Evolutionary conservation across 2,888 invertebrate genomes (phyloP), one percentile per base, ranked within the genome.

Genomic region (Drosophila kambysellisi): DNA sequence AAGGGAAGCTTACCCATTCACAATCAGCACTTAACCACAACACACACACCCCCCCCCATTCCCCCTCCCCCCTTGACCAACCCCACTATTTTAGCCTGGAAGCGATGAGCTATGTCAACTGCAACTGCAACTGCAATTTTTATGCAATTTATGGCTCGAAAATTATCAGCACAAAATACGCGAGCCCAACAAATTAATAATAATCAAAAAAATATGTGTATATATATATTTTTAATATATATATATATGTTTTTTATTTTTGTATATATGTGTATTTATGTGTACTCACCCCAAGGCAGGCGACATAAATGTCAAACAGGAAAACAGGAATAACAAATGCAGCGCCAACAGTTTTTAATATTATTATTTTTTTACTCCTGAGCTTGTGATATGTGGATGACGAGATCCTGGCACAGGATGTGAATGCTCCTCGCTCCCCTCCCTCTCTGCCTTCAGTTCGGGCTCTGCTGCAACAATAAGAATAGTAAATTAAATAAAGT

Each of bases 71-170:
- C 29, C 9, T 52, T 1, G 37, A 25, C 37, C 35, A 11, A 2
- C 2, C 50, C 4, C 51, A 39, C 25, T 0, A 0, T 15, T 15
- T 11, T 30, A 7, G 17, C n/a, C n/a, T 7, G 46, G 7, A 25
- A 46, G 46, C 46, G 46, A 46, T 46, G 25, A 46, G 46, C 46
- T 46, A 46, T 46, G 46, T 8, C 20, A 46, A 46, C 46, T 15
- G 3, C 33, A 51, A 29, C 32, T 11, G n/a, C 32, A n/a, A 35
- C 15, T 35, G 61, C 58, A 58, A 61, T 81, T 68, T 81, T 81
- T 73, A 74, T 74, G 63, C 70, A 83, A 86, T 86, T 81, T 81
- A 86, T 86, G 87, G 50, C 70, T 46, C 9, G 43, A 58, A 75
- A 83, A 70, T 83, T 76, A 83, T 88, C 89, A 86, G 81, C 70